Conservation (phyloP, 2,888 invertebrate species). For the Eristalinus aeneus region DNA sequence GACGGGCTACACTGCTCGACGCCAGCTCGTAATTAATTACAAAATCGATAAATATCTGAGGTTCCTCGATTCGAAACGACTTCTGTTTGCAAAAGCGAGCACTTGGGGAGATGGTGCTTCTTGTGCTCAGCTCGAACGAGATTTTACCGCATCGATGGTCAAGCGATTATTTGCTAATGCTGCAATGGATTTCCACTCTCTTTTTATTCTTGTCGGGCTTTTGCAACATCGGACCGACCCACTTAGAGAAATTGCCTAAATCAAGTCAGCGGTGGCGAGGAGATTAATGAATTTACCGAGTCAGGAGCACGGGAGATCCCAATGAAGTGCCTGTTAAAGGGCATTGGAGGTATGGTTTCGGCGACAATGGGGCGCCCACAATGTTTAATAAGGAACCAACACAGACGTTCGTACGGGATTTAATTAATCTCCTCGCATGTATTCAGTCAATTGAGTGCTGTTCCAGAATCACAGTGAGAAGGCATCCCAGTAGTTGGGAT, state of each 20-base stretch:
- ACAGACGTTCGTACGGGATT: neutral
- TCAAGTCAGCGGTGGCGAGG: too few species aligned
- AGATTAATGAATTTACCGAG: neutral
- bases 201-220: neutral
- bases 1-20: neutral
- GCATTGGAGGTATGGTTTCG: neutral
- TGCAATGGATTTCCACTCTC: neutral
- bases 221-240: too few species aligned
- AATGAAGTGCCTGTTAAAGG: neutral
- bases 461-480: neutral
- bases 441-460: neutral
- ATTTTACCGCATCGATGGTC: neutral
- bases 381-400: neutral
- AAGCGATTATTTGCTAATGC: neutral
- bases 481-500: neutral
- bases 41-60: neutral
- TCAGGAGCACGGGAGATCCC: neutral
- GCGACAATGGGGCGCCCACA: neutral
- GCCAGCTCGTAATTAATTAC: neutral
- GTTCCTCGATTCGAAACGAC: neutral
- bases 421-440: neutral
- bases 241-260: too few species aligned
- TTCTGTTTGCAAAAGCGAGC: neutral
- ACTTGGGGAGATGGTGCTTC: neutral
- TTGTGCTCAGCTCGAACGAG: neutral